These are phyloP conservation scores for Drosophila colorata DNA, from an alignment of 2,888 invertebrate genomes.

Conservation along the genomic window DNA sequence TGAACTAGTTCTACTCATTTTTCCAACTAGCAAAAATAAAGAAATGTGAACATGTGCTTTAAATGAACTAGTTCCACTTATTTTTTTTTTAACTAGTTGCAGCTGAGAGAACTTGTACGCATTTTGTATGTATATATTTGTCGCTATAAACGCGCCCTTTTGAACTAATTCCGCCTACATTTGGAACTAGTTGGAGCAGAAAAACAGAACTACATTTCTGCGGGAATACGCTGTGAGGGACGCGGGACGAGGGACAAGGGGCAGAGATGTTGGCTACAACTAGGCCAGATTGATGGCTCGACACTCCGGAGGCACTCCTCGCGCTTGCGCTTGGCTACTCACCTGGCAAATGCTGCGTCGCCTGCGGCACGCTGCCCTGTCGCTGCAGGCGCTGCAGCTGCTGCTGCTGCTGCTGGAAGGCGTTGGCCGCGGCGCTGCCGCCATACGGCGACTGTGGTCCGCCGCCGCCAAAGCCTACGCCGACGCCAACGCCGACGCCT, in stretches of 20 bases:
- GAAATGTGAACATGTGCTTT: no score
- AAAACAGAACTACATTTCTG: not conserved
- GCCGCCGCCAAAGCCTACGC: conserved; percentile 63
- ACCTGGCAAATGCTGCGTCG: conserved; percentile 85
- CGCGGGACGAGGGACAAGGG: not conserved
- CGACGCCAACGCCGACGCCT: conserved; percentile 24
- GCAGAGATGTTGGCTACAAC: conserved; percentile 2
- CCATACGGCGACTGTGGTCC: conserved; percentile 82
- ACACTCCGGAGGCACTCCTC: no score
- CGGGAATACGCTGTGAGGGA: not conserved
- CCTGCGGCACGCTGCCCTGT: conserved; percentile 84
- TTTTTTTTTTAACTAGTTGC: not conserved
- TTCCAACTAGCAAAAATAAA: not conserved
- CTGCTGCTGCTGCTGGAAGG: conserved; percentile 84
- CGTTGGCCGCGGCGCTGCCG: conserved; percentile 57
- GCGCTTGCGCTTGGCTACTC: conserved; percentile 40
- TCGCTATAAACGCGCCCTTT: not conserved
- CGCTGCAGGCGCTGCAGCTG: conserved; percentile 84
- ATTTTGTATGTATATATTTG: not conserved
- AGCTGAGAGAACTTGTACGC: not conserved
- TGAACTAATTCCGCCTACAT: conserved; percentile 7
- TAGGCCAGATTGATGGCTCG: not conserved
- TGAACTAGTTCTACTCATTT: conserved; percentile 1
- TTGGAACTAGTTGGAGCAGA: not conserved
- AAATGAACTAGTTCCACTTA: conserved; percentile 8